Evolutionary conservation across 2,888 invertebrate species (phyloP).

Genomic region (Psylliodes chrysocephalus): DNA sequence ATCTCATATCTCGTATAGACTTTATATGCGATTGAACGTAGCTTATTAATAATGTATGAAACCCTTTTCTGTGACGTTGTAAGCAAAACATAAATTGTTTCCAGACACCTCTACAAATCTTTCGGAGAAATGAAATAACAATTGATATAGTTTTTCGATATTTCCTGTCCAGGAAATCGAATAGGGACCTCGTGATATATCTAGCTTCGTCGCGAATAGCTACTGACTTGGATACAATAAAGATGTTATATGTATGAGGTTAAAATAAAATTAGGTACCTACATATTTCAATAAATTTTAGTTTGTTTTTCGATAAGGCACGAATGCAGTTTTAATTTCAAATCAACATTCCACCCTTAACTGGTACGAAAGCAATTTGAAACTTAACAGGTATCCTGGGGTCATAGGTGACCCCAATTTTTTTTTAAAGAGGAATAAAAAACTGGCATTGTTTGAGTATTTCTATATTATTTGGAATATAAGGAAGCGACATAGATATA

Average conservation of each 20-base stretch:
- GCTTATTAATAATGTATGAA: conserved; percentile 52
- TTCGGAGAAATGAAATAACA: conserved; percentile 38
- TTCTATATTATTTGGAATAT: no score
- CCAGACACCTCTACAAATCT: conserved; percentile 44
- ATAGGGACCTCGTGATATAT: conserved; percentile 17
- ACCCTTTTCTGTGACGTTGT: conserved; percentile 44
- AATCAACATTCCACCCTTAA: no score
- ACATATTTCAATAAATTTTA: no score
- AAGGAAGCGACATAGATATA: no score
- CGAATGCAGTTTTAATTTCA: no score
- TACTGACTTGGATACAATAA: neutral
- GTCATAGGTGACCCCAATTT: no score
- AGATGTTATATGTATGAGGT: neutral
- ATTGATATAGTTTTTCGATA: conserved; percentile 36
- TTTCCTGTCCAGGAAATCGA: conserved; percentile 19
- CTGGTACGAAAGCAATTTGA: no score
- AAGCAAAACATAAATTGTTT: conserved; percentile 52
- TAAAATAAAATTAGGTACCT: neutral
- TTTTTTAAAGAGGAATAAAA: no score
- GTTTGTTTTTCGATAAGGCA: no score
- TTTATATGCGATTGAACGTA: conserved; percentile 38
- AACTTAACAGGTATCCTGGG: no score
- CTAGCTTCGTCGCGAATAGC: neutral
- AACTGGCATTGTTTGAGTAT: no score
- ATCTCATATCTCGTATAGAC: conserved; percentile 49